These are phyloP conservation scores for Phymanthus crucifer DNA, from an alignment of 92 coral and sea anemone genomes.

Conservation along the genomic window DNA sequence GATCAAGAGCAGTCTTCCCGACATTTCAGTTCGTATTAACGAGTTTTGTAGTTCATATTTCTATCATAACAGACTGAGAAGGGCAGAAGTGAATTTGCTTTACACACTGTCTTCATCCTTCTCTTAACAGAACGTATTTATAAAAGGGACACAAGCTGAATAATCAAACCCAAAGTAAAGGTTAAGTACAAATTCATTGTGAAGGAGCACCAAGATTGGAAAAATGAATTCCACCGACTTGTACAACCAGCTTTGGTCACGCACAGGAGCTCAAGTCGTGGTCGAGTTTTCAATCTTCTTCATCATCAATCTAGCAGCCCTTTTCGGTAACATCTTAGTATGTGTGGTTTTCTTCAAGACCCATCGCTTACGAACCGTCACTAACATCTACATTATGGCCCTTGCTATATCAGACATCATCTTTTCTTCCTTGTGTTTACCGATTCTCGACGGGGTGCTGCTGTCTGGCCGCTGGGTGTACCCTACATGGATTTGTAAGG, in stretches of 20 bases:
- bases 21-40: background rate
- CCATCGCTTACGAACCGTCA: slow-evolving; percentile 44
- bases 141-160: background rate
- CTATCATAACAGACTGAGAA: too few relatives aligned
- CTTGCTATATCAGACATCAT: slow-evolving; percentile 57
- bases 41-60: background rate
- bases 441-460: slow-evolving; percentile 50
- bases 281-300: slow-evolving; percentile 3
- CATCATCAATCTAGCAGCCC: slow-evolving; percentile 37
- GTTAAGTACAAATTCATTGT: background rate
- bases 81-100: background rate
- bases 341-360: slow-evolving; percentile 48
- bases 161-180: background rate
- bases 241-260: slow-evolving; percentile 1
- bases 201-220: background rate
- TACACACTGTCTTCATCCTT: background rate
- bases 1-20: background rate
- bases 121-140: background rate
- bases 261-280: background rate
- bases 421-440: slow-evolving; percentile 56
- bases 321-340: slow-evolving; percentile 58
- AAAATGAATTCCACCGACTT: background rate
- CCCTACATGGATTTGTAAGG: slow-evolving; percentile 28
- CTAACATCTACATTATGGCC: slow-evolving; percentile 49
- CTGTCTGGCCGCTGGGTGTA: slow-evolving; percentile 53